Evolutionary conservation across 2,888 invertebrate species (phyloP).

Genomic region (Stenichneumon culpator): DNA sequence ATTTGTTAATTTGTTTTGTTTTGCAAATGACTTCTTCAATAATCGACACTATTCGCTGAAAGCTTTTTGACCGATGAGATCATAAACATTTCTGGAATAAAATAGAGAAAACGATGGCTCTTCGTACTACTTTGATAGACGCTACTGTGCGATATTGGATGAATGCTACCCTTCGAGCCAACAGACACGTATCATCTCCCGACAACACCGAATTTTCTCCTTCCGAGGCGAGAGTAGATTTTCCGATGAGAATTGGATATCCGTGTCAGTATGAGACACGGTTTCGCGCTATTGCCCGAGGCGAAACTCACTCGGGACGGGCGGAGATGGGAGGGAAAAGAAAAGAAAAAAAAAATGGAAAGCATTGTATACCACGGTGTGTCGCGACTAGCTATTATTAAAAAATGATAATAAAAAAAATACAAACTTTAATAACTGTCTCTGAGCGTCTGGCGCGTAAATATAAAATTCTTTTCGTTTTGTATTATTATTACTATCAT

Average conservation of each 20-base stretch:
- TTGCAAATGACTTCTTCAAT: background rate
- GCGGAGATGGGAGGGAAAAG: background rate
- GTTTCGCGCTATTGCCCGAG: constrained; percentile 23
- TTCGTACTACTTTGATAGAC: background rate
- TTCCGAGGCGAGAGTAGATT: constrained; percentile 17
- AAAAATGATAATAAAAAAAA: background rate
- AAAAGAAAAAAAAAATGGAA: constrained; percentile 10
- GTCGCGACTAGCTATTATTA: constrained; percentile 18
- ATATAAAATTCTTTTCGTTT: background rate
- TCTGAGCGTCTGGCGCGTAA: background rate
- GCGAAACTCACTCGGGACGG: constrained; percentile 19
- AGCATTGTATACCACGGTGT: constrained; percentile 1
- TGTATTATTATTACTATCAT: background rate
- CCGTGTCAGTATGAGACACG: constrained; percentile 19
- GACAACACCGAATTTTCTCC: background rate
- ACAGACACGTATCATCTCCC: constrained; percentile 19
- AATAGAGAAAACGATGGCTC: background rate
- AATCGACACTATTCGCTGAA: background rate
- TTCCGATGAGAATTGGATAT: constrained; percentile 35
- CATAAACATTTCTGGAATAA: background rate
- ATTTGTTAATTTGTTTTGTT: background rate
- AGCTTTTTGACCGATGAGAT: background rate
- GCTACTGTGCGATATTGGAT: background rate
- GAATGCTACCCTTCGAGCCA: background rate
- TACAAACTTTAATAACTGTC: constrained; percentile 15